Evolutionary conservation across 2,888 invertebrate species (phyloP).

Genomic region (Torymus texanus): DNA sequence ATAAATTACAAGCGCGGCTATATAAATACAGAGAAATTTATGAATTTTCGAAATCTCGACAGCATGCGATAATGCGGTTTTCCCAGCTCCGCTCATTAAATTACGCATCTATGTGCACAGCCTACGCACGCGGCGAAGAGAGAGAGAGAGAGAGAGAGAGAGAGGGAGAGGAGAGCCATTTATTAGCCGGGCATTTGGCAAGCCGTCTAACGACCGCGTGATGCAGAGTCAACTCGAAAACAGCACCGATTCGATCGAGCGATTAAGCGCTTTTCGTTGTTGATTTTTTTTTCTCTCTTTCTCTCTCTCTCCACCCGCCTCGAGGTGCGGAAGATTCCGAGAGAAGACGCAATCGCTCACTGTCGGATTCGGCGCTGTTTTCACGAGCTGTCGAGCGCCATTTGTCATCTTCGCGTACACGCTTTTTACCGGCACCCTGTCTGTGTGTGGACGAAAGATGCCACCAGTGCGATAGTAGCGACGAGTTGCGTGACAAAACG

Average conservation of each 20-base stretch:
- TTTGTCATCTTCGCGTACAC: slow-evolving; percentile 31
- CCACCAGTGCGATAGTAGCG: not conserved
- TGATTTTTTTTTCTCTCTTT: not conserved
- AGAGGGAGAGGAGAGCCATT: too few species aligned
- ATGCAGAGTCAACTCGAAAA: slow-evolving; percentile 29
- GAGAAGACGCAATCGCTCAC: slow-evolving; percentile 35
- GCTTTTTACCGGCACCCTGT: not conserved
- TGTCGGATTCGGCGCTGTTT: slow-evolving; percentile 44
- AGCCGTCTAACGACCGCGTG: slow-evolving; percentile 51
- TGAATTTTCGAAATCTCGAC: not conserved
- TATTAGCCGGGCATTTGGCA: slow-evolving; percentile 60
- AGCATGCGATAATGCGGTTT: too few species aligned
- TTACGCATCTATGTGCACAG: slow-evolving; percentile 20
- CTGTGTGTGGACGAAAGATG: not conserved
- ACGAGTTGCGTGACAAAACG: slow-evolving; percentile 32
- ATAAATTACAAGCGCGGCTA: too few species aligned
- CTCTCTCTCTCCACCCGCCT: not conserved
- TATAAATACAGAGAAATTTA: slow-evolving; percentile 1
- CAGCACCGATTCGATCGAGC: slow-evolving; percentile 32
- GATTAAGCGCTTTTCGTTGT: slow-evolving; percentile 18
- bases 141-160: too few species aligned
- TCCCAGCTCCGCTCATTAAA: too few species aligned
- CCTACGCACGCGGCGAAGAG: slow-evolving; percentile 46
- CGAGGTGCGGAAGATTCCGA: not conserved
- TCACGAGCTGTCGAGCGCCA: slow-evolving; percentile 46